These are phyloP conservation scores for Falco columbarius DNA, from an alignment of 2,797 vertebrate genomes.

Conservation along the genomic window DNA sequence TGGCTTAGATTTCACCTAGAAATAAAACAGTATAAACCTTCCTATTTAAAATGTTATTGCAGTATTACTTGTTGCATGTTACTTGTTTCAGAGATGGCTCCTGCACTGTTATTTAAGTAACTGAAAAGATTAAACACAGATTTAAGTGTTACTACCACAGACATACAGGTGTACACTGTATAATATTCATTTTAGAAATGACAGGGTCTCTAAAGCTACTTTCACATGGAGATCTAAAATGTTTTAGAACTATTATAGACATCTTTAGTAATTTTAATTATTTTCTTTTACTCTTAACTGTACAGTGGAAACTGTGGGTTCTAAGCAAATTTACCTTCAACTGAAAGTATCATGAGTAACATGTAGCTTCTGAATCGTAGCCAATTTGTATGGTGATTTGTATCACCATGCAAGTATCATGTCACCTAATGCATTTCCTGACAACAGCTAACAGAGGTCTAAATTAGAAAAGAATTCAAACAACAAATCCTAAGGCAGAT, in stretches of 20 bases:
- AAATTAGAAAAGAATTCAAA: background rate
- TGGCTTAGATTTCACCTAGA: background rate
- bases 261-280: background rate
- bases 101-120: background rate
- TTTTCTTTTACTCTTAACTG: background rate
- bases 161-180: background rate
- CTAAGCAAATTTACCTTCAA: background rate
- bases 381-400: background rate
- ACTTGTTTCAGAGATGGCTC: background rate
- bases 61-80: background rate
- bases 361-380: background rate
- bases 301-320: background rate
- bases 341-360: background rate
- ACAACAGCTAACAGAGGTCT: background rate
- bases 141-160: background rate
- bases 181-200: background rate
- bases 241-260: background rate
- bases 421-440: background rate
- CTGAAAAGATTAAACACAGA: background rate
- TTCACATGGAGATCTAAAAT: background rate
- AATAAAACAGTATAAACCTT: background rate
- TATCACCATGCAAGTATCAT: background rate
- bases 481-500: background rate
- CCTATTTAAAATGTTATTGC: background rate
- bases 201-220: background rate